A percentile compares a stretch with the other conserved stretches of the same genome.
These are phyloP conservation scores for Naja naja DNA, from an alignment of 2,113 vertebrate genomes.

Conservation along the genomic window DNA sequence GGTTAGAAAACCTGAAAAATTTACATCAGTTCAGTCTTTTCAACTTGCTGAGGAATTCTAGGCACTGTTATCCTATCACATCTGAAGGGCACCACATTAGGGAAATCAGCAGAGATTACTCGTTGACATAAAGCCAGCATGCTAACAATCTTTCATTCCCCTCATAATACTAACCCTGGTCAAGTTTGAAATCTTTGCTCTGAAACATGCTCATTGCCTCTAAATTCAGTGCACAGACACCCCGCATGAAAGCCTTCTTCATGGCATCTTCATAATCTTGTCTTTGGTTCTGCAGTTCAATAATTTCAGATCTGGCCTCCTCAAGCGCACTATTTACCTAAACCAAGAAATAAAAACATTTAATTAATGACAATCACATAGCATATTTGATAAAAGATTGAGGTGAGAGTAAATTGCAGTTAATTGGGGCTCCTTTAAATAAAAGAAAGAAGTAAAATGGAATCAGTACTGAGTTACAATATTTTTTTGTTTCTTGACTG, in stretches of 20 bases:
- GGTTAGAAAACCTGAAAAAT: neutral
- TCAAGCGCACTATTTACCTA: conserved; percentile 75
- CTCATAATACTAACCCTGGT: conserved; percentile 68
- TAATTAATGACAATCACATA: neutral
- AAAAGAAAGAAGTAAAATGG: neutral
- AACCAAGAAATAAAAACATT: conserved; percentile 22
- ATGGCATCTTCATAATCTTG: conserved; percentile 88
- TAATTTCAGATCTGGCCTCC: conserved; percentile 80
- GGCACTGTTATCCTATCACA: neutral
- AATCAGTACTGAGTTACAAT: neutral
- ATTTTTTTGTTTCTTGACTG: neutral
- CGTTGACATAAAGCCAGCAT: neutral
- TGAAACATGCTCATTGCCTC: conserved; percentile 94
- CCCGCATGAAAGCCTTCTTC: conserved; percentile 97
- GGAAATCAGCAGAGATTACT: neutral
- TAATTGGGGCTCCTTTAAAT: neutral
- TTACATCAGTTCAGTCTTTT: neutral
- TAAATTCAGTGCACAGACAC: conserved; percentile 92
- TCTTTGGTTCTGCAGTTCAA: conserved; percentile 79
- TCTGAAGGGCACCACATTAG: neutral
- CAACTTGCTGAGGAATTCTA: neutral
- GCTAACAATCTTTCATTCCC: neutral
- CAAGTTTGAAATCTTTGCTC: conserved; percentile 67
- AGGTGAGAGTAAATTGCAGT: neutral
- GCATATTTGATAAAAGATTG: neutral